Conservation (phyloP, 2,888 invertebrate genomes). For the Cyrtodaria siliqua region DNA sequence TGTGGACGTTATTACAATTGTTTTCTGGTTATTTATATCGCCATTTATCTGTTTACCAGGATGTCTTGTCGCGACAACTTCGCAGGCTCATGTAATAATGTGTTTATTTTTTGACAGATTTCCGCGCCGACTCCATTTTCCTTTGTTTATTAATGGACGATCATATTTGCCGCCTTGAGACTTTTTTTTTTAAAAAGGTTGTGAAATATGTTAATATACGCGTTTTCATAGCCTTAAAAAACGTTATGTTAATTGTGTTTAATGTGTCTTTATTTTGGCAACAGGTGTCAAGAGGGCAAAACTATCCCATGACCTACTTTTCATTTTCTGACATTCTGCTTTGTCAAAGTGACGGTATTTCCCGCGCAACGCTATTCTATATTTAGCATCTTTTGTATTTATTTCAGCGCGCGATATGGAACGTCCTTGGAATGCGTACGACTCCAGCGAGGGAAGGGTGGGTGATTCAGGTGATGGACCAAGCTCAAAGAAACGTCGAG, state of each 20-base stretch:
- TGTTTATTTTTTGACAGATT: slow-evolving; percentile 48
- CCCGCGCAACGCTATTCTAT: slow-evolving; percentile 50
- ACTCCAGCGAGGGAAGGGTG: slow-evolving; percentile 50
- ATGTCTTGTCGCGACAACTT: not conserved
- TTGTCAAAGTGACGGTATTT: slow-evolving; percentile 58
- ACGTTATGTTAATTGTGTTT: too few relatives aligned
- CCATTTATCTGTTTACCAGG: not conserved
- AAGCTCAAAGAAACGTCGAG: slow-evolving; percentile 91
- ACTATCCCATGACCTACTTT: slow-evolving; percentile 55
- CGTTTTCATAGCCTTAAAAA: too few relatives aligned
- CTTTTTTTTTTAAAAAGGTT: too few relatives aligned
- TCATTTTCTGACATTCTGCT: slow-evolving; percentile 35
- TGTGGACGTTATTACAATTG: not conserved
- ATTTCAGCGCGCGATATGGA: slow-evolving; percentile 72
- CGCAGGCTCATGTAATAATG: not conserved
- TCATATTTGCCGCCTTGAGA: too few relatives aligned
- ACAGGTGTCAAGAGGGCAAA: slow-evolving; percentile 1
- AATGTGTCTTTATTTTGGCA: too few relatives aligned
- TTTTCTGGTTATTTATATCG: not conserved
- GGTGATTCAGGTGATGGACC: slow-evolving; percentile 52
- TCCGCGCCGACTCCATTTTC: slow-evolving; percentile 53
- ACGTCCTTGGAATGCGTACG: slow-evolving; percentile 69
- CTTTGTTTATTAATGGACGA: slow-evolving; percentile 51
- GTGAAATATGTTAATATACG: too few relatives aligned
- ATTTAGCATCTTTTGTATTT: slow-evolving; percentile 32